These are phyloP conservation scores for Balearica regulorum DNA, from an alignment of 2,797 vertebrate genomes.

Conservation along the genomic window DNA sequence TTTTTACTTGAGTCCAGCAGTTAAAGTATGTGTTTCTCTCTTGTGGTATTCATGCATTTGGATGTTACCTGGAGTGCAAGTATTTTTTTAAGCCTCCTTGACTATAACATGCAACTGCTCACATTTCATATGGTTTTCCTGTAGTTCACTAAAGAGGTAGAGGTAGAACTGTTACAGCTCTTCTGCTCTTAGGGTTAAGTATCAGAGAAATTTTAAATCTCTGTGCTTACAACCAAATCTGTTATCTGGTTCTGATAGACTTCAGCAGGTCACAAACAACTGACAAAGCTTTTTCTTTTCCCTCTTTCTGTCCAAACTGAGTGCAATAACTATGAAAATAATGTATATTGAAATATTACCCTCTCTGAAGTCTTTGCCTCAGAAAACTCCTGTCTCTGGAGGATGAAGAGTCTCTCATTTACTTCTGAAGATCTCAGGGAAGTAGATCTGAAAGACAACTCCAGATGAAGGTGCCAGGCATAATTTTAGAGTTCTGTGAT, in stretches of 20 bases:
- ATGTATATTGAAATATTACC: neutral
- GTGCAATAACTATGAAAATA: neutral
- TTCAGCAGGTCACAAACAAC: neutral
- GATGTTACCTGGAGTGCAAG: neutral
- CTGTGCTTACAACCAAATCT: fast-evolving
- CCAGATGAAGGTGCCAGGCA: neutral
- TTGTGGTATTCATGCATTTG: neutral
- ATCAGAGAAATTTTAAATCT: neutral
- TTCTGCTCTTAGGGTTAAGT: neutral
- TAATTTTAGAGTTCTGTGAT: neutral
- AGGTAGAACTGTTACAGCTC: neutral
- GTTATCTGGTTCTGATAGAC: neutral
- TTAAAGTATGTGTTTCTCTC: neutral
- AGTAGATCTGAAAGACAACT: neutral
- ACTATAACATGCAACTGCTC: neutral
- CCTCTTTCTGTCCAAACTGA: neutral
- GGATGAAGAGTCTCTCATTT: neutral
- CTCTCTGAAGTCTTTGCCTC: neutral
- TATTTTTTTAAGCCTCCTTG: neutral
- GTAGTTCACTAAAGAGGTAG: neutral
- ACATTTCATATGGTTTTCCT: fast-evolving
- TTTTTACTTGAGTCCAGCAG: neutral
- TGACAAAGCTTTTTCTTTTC: neutral
- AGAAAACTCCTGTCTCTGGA: neutral
- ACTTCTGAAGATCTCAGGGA: neutral